Conservation (phyloP, 1,140 invertebrate genomes). For the Trichonephila clavata region DNA sequence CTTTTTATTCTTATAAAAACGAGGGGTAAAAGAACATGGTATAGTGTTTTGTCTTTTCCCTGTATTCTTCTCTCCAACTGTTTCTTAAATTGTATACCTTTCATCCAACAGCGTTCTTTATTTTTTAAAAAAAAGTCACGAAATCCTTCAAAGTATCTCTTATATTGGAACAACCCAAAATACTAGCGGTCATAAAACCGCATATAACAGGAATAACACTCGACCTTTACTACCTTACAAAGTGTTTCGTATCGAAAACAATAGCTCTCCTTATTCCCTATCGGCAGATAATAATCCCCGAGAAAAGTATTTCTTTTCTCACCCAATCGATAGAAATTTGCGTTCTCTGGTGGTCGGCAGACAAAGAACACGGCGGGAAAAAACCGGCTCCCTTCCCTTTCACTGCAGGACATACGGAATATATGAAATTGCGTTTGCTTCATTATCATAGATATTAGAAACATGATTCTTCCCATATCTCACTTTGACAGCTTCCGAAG, state of each 20-base stretch:
- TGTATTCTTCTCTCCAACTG: no score
- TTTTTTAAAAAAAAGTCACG: no score
- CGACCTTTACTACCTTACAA: neutral
- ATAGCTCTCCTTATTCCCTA: neutral
- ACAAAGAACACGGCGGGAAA: neutral
- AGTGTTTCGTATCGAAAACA: neutral
- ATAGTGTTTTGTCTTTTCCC: no score
- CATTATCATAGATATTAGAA: constrained; percentile 67
- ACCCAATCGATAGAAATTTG: constrained; percentile 14
- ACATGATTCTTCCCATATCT: constrained; percentile 30
- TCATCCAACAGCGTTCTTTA: no score
- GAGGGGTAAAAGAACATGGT: no score
- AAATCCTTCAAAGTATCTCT: no score
- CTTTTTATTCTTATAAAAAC: no score
- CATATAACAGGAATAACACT: neutral
- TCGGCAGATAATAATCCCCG: neutral
- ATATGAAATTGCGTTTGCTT: constrained; percentile 11
- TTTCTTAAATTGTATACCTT: no score
- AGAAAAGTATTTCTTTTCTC: neutral
- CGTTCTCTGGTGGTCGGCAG: neutral
- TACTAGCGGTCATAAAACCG: no score
- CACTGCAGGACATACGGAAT: constrained; percentile 6
- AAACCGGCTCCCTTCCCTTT: neutral
- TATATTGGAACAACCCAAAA: no score
- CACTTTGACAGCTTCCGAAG: neutral